Evolutionary conservation across 2,888 invertebrate species (phyloP).

Genomic region (Pristionchus maxplancki): DNA sequence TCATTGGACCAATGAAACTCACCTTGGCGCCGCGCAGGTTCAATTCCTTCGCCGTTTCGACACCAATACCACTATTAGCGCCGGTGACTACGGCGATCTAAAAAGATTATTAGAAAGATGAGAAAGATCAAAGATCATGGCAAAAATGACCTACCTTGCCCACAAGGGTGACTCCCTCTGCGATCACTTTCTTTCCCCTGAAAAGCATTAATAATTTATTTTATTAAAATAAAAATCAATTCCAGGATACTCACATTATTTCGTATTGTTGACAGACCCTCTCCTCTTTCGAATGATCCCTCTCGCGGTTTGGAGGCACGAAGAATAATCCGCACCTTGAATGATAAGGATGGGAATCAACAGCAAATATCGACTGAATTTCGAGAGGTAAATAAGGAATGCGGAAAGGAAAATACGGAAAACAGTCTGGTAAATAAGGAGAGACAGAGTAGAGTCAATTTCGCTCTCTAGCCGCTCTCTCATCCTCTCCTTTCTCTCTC

Average conservation of each 20-base stretch:
- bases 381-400: background rate
- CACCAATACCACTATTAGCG: conserved; percentile 84
- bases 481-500: background rate
- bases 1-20: no score
- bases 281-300: background rate
- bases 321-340: background rate
- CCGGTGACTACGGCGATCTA: conserved; percentile 85
- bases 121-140: background rate
- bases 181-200: background rate
- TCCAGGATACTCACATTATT: background rate
- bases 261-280: background rate
- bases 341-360: background rate
- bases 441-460: no score
- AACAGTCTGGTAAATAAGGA: background rate
- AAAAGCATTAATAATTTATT: background rate
- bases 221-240: background rate
- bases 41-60: conserved; percentile 70
- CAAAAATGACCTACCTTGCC: background rate
- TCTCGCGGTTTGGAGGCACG: background rate
- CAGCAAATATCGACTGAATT: background rate
- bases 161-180: background rate
- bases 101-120: background rate
- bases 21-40: conserved; percentile 63
- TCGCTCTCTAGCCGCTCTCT: background rate
- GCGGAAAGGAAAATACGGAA: background rate